phyloP scores from a whole-genome alignment of 1,140 invertebrate genomes.

The Drosophila melanica region DNA sequence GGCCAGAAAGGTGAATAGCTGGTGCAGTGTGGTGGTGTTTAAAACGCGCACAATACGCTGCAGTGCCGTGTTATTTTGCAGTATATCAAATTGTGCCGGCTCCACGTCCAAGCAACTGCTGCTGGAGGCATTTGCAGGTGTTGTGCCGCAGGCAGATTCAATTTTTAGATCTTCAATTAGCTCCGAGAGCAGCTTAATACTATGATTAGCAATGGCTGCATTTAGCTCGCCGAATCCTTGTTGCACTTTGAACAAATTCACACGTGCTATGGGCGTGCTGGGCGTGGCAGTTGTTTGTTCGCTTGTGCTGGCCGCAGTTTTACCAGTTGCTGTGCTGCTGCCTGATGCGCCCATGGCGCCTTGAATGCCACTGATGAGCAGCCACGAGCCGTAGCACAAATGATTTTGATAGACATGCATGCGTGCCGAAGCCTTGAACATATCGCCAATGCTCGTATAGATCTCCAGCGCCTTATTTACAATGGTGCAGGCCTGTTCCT shows the following conservation, averaged over 20 bases:
- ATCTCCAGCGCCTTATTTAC: conserved; percentile 90
- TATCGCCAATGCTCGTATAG: conserved; percentile 91
- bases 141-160: conserved; percentile 86
- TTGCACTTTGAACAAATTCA: conserved; percentile 85
- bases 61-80: conserved; percentile 85
- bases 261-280: conserved; percentile 75
- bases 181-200: conserved; percentile 87
- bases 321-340: conserved; percentile 30
- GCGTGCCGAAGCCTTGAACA: conserved; percentile 92
- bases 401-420: conserved; percentile 95
- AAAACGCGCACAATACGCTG: conserved; percentile 84
- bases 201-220: conserved; percentile 91
- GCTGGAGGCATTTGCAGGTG: conserved; percentile 68
- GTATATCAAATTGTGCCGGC: conserved; percentile 83
- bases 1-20: conserved; percentile 93
- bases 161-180: conserved; percentile 89
- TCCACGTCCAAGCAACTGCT: conserved; percentile 72
- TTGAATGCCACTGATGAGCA: conserved; percentile 93
- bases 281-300: conserved; percentile 39
- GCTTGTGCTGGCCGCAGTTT: conserved; percentile 12
- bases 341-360: conserved; percentile 85
- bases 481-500: conserved; percentile 75
- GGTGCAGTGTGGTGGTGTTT: conserved; percentile 86
- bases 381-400: conserved; percentile 93
- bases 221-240: conserved; percentile 93